phyloP scores from a whole-genome alignment of 2,888 invertebrate species.

The Drosophila atripex region DNA sequence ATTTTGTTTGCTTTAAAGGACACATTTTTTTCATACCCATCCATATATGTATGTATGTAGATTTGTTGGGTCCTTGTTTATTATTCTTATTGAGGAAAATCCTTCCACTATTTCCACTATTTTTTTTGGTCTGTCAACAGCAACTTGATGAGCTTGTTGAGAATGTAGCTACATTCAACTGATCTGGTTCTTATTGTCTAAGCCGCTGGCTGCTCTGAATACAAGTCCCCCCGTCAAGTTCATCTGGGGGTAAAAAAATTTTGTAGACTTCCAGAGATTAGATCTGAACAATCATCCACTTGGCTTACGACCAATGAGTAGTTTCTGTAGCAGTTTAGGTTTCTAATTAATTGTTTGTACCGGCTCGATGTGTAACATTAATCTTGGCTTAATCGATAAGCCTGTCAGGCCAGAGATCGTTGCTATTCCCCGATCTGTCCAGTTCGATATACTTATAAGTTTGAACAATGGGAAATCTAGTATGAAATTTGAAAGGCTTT shows the following conservation, averaged over 20 bases:
- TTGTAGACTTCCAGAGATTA: slow-evolving; percentile 38
- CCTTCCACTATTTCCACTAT: slow-evolving; percentile 37
- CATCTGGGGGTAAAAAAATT: slow-evolving; percentile 25
- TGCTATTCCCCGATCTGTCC: slow-evolving; percentile 26
- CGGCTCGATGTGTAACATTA: slow-evolving; percentile 39
- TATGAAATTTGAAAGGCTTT: slow-evolving; percentile 29
- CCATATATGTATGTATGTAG: background rate
- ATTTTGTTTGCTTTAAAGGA: slow-evolving; percentile 77
- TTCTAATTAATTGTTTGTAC: slow-evolving; percentile 42
- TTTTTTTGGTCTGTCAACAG: slow-evolving; percentile 61
- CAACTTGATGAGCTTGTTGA: slow-evolving; percentile 73
- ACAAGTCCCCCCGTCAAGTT: slow-evolving; percentile 21
- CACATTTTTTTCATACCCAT: slow-evolving; percentile 52
- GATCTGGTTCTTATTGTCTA: slow-evolving; percentile 73
- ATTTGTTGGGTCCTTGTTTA: slow-evolving; percentile 54
- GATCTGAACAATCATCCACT: slow-evolving; percentile 43
- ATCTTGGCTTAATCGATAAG: slow-evolving; percentile 38
- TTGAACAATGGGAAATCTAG: slow-evolving; percentile 33
- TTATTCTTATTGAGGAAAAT: slow-evolving; percentile 69
- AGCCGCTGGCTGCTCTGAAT: slow-evolving; percentile 29
- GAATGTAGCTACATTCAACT: slow-evolving; percentile 49
- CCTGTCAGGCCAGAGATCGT: slow-evolving; percentile 24
- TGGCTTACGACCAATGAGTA: slow-evolving; percentile 39
- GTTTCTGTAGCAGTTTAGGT: slow-evolving; percentile 30
- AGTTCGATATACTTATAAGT: slow-evolving; percentile 16